Evolutionary conservation across 1,140 invertebrate genomes (phyloP).

Genomic region (Sitodiplosis mosellana): DNA sequence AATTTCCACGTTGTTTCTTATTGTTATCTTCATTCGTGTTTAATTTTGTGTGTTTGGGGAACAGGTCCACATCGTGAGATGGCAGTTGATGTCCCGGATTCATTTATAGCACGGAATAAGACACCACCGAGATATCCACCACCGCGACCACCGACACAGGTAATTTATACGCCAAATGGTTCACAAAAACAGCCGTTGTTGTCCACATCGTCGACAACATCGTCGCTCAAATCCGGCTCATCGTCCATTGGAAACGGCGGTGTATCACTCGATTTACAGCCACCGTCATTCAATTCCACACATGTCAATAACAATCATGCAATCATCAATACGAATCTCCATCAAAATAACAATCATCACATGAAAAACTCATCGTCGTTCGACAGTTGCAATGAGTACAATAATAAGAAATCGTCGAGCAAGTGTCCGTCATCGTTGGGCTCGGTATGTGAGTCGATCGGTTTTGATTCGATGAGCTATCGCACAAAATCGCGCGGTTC

Average conservation of each 20-base stretch:
- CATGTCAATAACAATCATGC: not conserved
- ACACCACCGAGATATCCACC: constrained; percentile 80
- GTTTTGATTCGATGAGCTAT: constrained; percentile 13
- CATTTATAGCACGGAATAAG: constrained; percentile 79
- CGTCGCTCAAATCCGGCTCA: constrained; percentile 6
- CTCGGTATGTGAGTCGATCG: constrained; percentile 2
- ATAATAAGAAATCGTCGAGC: constrained; percentile 9
- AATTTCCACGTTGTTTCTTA: not conserved
- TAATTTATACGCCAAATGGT: constrained; percentile 6
- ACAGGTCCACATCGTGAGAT: constrained; percentile 77
- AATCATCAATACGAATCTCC: not conserved
- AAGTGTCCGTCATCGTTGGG: constrained; percentile 2
- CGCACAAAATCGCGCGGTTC: constrained; percentile 3
- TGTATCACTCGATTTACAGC: constrained; percentile 10
- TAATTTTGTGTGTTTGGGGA: constrained; percentile 15
- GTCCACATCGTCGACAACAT: constrained; percentile 5
- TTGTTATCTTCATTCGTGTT: not conserved
- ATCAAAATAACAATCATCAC: not conserved
- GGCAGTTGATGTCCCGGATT: constrained; percentile 94
- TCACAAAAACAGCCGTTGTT: not conserved
- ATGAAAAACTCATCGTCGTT: not conserved
- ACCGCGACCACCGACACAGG: constrained; percentile 34
- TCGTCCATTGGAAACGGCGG: constrained; percentile 2
- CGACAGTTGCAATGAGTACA: not conserved
- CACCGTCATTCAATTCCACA: constrained; percentile 12